A percentile compares a stretch with the other conserved stretches of the same genome.
These are phyloP conservation scores for Thymelicus lineola DNA, from an alignment of 2,888 invertebrate species.

Conservation along the genomic window DNA sequence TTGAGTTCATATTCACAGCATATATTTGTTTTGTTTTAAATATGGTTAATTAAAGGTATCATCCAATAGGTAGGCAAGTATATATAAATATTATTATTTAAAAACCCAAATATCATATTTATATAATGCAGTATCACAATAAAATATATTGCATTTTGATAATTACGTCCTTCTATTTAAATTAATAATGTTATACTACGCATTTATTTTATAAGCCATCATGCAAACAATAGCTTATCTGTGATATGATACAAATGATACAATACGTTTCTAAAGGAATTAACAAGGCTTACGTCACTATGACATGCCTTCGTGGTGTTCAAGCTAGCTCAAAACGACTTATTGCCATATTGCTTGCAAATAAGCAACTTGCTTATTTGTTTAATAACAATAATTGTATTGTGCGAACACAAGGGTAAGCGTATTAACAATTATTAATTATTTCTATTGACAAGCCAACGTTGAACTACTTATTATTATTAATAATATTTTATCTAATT, in stretches of 20 bases:
- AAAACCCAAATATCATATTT: too few species aligned
- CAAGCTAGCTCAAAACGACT: not conserved
- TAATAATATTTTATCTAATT: conserved; percentile 17
- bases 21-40: not conserved
- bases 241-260: too few species aligned
- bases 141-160: not conserved
- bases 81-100: too few species aligned
- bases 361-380: not conserved
- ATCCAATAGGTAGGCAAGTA: too few species aligned
- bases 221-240: too few species aligned
- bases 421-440: not conserved
- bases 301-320: not conserved
- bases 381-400: not conserved
- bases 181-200: too few species aligned
- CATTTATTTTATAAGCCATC: too few species aligned
- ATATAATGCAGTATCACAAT: not conserved
- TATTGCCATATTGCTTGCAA: not conserved
- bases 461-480: conserved; percentile 19
- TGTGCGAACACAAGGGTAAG: conserved; percentile 31
- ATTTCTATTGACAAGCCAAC: conserved; percentile 14
- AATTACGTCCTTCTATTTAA: not conserved
- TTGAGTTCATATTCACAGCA: not conserved
- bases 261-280: too few species aligned
- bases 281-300: too few species aligned
- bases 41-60: not conserved